Conservation (phyloP, 2,113 vertebrate genomes). For the Takifugu flavidus region DNA sequence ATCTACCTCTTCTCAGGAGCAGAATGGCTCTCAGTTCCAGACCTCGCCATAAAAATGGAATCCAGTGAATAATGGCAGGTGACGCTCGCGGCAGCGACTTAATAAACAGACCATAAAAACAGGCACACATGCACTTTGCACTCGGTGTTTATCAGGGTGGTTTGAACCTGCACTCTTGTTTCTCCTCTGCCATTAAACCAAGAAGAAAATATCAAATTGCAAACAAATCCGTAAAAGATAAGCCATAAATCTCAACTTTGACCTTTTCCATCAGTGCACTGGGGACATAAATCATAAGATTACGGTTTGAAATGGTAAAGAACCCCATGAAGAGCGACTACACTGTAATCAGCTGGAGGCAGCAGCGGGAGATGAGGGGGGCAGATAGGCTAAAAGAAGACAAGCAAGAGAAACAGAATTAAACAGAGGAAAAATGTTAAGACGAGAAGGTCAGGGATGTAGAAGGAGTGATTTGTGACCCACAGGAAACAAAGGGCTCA, state of each 20-base stretch:
- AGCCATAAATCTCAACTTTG: too few relatives aligned
- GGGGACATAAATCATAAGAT: background rate
- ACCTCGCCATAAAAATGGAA: background rate
- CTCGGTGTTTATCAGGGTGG: background rate
- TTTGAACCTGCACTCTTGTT: background rate
- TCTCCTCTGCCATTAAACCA: background rate
- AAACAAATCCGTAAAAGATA: background rate
- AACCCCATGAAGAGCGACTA: slow-evolving; percentile 8
- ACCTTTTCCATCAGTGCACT: too few relatives aligned
- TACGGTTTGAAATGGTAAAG: slow-evolving; percentile 15
- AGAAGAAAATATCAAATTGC: slow-evolving; percentile 10
- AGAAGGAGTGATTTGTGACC: slow-evolving; percentile 50
- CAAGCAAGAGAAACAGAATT: slow-evolving; percentile 14
- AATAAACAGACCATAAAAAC: slow-evolving; percentile 1
- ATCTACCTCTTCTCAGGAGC: background rate
- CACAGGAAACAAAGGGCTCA: slow-evolving; percentile 41
- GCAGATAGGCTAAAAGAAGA: slow-evolving; percentile 8
- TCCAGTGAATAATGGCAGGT: slow-evolving; percentile 3
- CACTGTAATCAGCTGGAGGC: slow-evolving; percentile 19
- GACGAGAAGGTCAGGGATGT: slow-evolving; percentile 31
- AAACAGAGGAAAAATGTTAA: slow-evolving; percentile 40
- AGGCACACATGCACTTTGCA: background rate
- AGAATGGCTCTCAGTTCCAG: background rate
- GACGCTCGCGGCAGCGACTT: background rate
- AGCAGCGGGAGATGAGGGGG: background rate